Conservation (phyloP, 2,113 vertebrate species). For the Falco punctatus region DNA sequence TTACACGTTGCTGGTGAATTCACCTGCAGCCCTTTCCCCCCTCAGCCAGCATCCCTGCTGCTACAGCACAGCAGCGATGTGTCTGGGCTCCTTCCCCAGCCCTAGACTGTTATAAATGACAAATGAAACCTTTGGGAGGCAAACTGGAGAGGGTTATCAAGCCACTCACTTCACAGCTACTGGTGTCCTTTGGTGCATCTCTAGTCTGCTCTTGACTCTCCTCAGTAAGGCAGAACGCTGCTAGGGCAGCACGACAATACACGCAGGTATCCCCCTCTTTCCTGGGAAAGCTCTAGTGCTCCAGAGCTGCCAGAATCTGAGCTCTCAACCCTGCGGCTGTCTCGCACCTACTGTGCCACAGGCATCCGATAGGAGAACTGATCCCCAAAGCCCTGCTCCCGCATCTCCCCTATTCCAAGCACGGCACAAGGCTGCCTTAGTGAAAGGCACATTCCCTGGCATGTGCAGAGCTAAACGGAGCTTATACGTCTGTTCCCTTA, state of each 20-base stretch:
- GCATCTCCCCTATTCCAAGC: not conserved
- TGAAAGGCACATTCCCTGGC: not conserved
- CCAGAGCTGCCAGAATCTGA: not conserved
- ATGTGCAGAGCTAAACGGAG: not conserved
- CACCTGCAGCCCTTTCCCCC: not conserved
- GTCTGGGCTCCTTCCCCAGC: not conserved
- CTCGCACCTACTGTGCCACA: not conserved
- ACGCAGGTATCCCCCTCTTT: not conserved
- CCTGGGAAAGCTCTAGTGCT: not conserved
- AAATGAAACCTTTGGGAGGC: not conserved
- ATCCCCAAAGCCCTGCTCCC: not conserved
- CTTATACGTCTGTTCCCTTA: rapidly evolving
- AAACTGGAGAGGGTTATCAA: rapidly evolving
- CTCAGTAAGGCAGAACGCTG: rapidly evolving
- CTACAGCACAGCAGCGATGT: rapidly evolving
- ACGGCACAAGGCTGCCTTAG: rapidly evolving
- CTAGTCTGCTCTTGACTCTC: not conserved
- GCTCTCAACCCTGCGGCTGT: rapidly evolving
- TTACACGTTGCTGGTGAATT: not conserved
- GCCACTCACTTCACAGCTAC: not conserved
- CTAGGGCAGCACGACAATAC: not conserved
- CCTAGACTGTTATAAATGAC: not conserved
- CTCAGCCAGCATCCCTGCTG: not conserved
- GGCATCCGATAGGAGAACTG: not conserved
- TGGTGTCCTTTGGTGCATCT: rapidly evolving